phyloP scores from a whole-genome alignment of 2,113 vertebrate species.

The Neoarius graeffei region DNA sequence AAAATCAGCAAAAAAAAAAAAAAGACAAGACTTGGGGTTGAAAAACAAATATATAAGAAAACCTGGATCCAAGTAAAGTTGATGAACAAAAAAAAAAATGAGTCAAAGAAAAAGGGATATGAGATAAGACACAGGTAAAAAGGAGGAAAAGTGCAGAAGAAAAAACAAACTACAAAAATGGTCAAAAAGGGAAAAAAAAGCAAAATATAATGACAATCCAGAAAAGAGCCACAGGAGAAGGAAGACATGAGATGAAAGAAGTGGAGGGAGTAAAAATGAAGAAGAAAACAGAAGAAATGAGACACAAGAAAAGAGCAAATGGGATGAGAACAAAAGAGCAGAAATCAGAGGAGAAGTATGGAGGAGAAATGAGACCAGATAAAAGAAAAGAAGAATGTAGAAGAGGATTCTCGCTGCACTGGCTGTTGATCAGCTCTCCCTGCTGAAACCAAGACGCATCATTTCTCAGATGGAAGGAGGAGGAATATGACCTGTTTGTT shows the following conservation, averaged over 20 bases:
- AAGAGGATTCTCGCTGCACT: neutral
- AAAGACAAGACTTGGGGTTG: too few species aligned
- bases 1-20: too few species aligned
- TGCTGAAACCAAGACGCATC: neutral
- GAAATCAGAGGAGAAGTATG: neutral
- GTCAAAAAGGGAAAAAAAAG: neutral
- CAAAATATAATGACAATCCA: neutral
- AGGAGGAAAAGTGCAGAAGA: too few species aligned
- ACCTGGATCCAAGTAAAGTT: too few species aligned
- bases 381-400: neutral
- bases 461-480: conserved; percentile 2
- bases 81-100: neutral
- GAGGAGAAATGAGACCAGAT: too few species aligned
- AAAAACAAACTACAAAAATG: too few species aligned
- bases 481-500: neutral
- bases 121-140: neutral
- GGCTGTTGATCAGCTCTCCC: neutral
- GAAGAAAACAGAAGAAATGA: accelerated
- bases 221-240: neutral
- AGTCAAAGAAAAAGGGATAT: neutral
- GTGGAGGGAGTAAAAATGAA: neutral
- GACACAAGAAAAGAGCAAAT: neutral
- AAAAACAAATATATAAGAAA: neutral
- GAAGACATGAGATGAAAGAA: neutral
- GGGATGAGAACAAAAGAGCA: neutral